A percentile compares a stretch with the other conserved stretches of the same genome.
Evolutionary conservation across 2,797 vertebrate genomes (phyloP).

Genomic region (Oreochromis mossambicus): DNA sequence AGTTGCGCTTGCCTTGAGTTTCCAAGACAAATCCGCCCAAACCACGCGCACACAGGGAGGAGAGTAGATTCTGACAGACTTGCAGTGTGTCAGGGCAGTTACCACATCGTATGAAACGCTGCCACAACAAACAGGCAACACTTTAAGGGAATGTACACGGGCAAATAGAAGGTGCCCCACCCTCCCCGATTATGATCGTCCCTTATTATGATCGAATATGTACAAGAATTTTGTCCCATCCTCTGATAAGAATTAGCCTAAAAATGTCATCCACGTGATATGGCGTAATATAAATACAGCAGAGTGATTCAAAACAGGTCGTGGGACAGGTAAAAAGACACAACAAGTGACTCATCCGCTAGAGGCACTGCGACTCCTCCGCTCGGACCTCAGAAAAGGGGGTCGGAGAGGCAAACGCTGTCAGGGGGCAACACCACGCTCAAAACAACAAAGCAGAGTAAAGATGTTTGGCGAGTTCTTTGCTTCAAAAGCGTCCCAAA

Average conservation of each 20-base stretch:
- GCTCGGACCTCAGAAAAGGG: background rate
- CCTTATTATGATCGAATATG: conserved; percentile 27
- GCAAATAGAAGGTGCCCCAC: conserved; percentile 9
- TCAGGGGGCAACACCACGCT: background rate
- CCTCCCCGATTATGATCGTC: conserved; percentile 3
- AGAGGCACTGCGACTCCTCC: conserved; percentile 15
- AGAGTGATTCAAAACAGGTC: conserved; percentile 23
- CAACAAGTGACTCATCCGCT: background rate
- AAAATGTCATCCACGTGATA: background rate
- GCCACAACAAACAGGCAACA: conserved; percentile 18
- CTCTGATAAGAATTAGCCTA: background rate
- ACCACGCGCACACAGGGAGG: background rate
- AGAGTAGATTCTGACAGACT: background rate
- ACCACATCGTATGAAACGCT: conserved; percentile 13
- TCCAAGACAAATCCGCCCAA: background rate
- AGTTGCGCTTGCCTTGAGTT: background rate
- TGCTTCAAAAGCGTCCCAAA: background rate
- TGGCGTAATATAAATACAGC: conserved; percentile 32
- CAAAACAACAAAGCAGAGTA: background rate
- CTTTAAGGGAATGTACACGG: conserved; percentile 49
- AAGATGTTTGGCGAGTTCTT: conserved; percentile 49
- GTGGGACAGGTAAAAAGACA: background rate
- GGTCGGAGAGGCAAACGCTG: background rate
- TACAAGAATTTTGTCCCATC: conserved; percentile 29
- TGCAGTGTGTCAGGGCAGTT: conserved; percentile 38